Base-by-base conservation (phyloP, 2,113 vertebrate genomes). In the Passer domesticus region DNA sequence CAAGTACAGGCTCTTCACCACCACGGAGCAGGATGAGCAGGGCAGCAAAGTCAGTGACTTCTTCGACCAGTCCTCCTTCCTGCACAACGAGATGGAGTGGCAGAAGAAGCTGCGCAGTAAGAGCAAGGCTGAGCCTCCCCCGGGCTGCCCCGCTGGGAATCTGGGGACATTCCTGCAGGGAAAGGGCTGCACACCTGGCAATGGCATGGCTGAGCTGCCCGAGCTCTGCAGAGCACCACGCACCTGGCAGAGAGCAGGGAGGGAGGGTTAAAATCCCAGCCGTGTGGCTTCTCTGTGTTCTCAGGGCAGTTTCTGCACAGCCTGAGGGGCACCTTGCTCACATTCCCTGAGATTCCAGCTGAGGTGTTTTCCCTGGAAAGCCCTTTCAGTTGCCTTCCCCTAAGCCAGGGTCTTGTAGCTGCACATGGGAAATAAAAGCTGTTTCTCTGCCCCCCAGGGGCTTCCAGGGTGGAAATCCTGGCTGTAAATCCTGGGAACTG, bases 51-150 rank as follows among this genome's bases (percentile, higher is more conserved):
- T 99, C 98, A 99, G 99, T 19, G 98, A 99, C 95, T 99, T 99
- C 98, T 99, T 99, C 1, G 98, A 99, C 93, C 99, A 99, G 95
- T 98, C 98, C 1, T 98, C 98, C 91, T 99, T 99, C 96, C 98
- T 99, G 74, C 99, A 99, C 87, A 99, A 99, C 30, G 99, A 99
- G 98, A 99, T 99, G 99, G 99, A 99, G 95, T 99, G 99, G 99
- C 99, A 99, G 98, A 99, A 99, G 97, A 99, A 99, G 85, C 98
- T 99, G 69, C 98, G 99, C 95, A 99, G 99, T 99, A 98, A 98
- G 99, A 60, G 72, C 90, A 3, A 44, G 46, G 18, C 52, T 16
- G 9, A 22, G 50, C 70, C 85, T 30, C 20, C 60, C 46, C 49
- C 14, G 1, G 70, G 33, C 66, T 30, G 15, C 12, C 52, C 60